Evolutionary conservation across 2,888 invertebrate species (phyloP), one percentile per base, ranked within the genome.

Genomic region (Lymantria dispar): DNA sequence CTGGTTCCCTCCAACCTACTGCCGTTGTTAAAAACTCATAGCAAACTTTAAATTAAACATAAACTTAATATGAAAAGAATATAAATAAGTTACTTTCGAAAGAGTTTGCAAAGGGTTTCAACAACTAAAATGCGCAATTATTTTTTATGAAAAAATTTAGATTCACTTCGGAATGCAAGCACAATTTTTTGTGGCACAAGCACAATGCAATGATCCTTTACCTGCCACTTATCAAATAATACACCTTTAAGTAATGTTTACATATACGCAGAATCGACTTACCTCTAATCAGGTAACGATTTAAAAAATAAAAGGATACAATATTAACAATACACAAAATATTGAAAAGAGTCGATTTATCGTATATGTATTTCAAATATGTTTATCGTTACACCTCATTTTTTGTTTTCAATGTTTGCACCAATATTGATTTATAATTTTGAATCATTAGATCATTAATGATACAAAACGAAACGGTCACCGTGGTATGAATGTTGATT

Each of bases 1-100:
- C 78, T 80, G 85, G 86, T 87, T 78, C 80, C 78, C 83, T 77
- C 64, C 74, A 72, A 78, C 80, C 80, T 84, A 84, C 76, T 80
- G 72, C 68, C 33, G 61, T 59, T 58, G 55, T 50, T 29, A 30
- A 46, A n/a, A 54, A 61, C 45, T 46, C 41, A 42, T 48, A 48
- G 51, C 62, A 56, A 50, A 49, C 30, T 47, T 14, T 29, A 11
- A 45, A 15, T 5, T 12, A 33, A 33, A 10, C 0, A 41, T 33
- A 2, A 42, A 33, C 7, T 36, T 2, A 11, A 38, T 38, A 38
- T n/a, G 22, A 43, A 1, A 12, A 10, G 15, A 9, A 33, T 43
- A 7, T 38, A 44, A 8, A 13, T 10, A 33, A 45, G 14, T 15
- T 11, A 40, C 11, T n/a, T 33, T 8, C 13, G 8, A 11, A n/a